Conservation (phyloP, 2,113 vertebrate genomes). For the Gallinago paraguaiae region DNA sequence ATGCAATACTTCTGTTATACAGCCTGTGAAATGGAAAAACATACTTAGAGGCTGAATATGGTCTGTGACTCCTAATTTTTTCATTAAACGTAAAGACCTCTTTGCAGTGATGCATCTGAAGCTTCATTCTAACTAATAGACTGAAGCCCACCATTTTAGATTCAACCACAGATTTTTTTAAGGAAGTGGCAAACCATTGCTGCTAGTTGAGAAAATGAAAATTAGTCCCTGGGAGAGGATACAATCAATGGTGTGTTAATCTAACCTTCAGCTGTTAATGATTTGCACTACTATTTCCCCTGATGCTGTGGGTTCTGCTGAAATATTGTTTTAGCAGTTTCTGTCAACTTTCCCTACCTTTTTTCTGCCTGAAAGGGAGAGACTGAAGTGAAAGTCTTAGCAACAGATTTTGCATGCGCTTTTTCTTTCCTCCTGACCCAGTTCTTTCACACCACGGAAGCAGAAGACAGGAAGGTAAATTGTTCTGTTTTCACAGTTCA, state of each 20-base stretch:
- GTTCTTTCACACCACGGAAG: constrained; percentile 11
- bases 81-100: constrained; percentile 43
- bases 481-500: background rate
- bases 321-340: constrained; percentile 75
- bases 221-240: constrained; percentile 75
- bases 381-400: constrained; percentile 29
- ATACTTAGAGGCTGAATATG: constrained; percentile 12
- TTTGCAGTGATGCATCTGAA: constrained; percentile 48
- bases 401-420: background rate
- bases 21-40: constrained; percentile 59
- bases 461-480: background rate
- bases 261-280: constrained; percentile 81
- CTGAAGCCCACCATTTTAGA: constrained; percentile 47
- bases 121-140: constrained; percentile 52
- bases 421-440: background rate
- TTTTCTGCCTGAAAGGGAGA: constrained; percentile 40
- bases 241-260: constrained; percentile 72
- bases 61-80: constrained; percentile 44
- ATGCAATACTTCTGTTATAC: constrained; percentile 14
- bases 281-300: constrained; percentile 72
- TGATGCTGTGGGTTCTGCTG: constrained; percentile 62
- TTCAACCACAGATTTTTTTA: constrained; percentile 61
- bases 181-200: constrained; percentile 67
- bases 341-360: constrained; percentile 49
- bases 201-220: constrained; percentile 74